Conservation (phyloP, 1,140 invertebrate species). For the Macrocentrus cingulum region DNA sequence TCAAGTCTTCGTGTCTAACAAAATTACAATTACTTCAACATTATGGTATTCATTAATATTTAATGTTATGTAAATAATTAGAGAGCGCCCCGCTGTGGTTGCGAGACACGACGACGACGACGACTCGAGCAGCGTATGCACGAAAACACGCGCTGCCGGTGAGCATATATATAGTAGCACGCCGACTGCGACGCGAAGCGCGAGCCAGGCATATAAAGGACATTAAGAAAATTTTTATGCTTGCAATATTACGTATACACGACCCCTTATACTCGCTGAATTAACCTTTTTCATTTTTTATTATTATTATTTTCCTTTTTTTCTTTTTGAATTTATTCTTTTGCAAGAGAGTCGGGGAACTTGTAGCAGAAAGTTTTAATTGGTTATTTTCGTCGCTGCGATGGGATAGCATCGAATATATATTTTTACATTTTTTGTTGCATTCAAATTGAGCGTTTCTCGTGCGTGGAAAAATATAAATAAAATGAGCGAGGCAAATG, state of each 20-base stretch:
- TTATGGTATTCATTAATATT: constrained; percentile 33
- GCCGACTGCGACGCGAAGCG: neutral
- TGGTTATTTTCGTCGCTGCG: constrained; percentile 11
- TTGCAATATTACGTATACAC: constrained; percentile 16
- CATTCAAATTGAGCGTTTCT: constrained; percentile 8
- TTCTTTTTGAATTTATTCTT: constrained; percentile 5
- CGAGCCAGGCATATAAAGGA: neutral
- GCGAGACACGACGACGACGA: too few relatives aligned
- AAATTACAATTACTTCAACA: constrained; percentile 33
- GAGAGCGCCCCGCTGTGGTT: constrained; percentile 25
- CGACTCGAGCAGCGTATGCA: constrained; percentile 22
- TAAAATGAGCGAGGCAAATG: neutral
- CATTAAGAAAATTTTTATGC: constrained; percentile 12
- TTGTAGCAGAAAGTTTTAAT: constrained; percentile 25
- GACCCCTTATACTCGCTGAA: neutral
- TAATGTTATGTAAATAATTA: constrained; percentile 33
- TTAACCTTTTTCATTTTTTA: neutral
- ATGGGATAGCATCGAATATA: constrained; percentile 13
- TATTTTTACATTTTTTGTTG: constrained; percentile 9
- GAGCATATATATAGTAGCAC: neutral
- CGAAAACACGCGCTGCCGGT: constrained; percentile 6
- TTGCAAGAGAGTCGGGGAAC: constrained; percentile 15
- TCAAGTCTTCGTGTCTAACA: constrained; percentile 13
- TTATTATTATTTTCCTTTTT: neutral
- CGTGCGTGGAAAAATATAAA: neutral